Evolutionary conservation across 2,888 invertebrate species (phyloP).

Genomic region (Leucoma salicis): DNA sequence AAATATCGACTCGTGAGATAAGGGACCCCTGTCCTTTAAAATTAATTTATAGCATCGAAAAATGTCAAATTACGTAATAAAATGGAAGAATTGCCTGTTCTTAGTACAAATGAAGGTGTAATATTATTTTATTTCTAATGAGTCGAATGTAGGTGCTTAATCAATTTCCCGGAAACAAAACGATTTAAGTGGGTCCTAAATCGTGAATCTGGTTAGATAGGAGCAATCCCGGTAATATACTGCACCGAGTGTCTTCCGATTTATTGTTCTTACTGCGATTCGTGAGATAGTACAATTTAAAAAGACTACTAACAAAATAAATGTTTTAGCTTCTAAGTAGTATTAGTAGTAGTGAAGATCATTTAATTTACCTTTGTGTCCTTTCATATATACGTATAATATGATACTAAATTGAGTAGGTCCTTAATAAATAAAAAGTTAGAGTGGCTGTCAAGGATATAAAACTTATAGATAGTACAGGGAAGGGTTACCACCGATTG

Average conservation of each 20-base stretch:
- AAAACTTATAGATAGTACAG: conserved; percentile 48
- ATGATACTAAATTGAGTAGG: neutral
- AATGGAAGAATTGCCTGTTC: conserved; percentile 36
- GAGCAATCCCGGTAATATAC: conserved; percentile 64
- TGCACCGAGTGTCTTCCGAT: conserved; percentile 54
- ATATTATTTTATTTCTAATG: conserved; percentile 37
- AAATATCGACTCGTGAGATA: conserved; percentile 48
- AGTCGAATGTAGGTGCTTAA: conserved; percentile 49
- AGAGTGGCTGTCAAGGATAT: conserved; percentile 37
- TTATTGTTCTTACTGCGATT: conserved; percentile 51
- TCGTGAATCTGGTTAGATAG: conserved; percentile 71
- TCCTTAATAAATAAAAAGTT: conserved; percentile 9
- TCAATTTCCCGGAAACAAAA: conserved; percentile 61
- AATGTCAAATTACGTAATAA: conserved; percentile 33
- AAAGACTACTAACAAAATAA: conserved; percentile 44
- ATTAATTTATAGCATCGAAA: conserved; percentile 53
- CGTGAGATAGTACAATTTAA: conserved; percentile 46
- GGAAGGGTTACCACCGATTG: conserved; percentile 61
- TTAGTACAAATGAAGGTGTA: conserved; percentile 33
- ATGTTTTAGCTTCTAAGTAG: conserved; percentile 35
- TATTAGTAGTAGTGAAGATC: no score
- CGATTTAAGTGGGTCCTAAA: conserved; percentile 65
- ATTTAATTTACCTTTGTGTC: neutral
- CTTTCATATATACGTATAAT: neutral
- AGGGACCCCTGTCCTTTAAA: conserved; percentile 47